phyloP scores from a whole-genome alignment of 2,888 invertebrate genomes.

The Gnatocerus cornutus region DNA sequence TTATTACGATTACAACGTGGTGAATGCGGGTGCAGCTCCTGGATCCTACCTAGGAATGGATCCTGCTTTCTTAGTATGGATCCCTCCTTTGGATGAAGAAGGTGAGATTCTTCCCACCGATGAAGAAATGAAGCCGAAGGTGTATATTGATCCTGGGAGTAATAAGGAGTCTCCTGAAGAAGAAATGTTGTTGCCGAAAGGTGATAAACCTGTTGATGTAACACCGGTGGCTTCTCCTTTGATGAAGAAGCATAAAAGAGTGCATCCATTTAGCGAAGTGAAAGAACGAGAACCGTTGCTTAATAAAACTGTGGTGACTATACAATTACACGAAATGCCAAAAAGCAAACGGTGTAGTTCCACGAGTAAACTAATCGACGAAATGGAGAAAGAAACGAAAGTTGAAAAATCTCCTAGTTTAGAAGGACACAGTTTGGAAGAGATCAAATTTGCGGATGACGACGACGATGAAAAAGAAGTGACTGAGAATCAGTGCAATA shows the following conservation, averaged over 20 bases:
- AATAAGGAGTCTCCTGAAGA: constrained; percentile 81
- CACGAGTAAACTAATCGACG: constrained; percentile 51
- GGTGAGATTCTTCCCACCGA: constrained; percentile 79
- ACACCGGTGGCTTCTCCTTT: constrained; percentile 58
- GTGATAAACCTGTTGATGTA: constrained; percentile 52
- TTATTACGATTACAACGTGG: constrained; percentile 92
- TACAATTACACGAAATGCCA: constrained; percentile 65
- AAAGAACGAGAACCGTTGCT: constrained; percentile 59
- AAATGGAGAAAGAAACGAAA: constrained; percentile 78
- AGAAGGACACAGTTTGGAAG: constrained; percentile 76
- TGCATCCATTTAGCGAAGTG: constrained; percentile 58
- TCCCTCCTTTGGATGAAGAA: constrained; percentile 83
- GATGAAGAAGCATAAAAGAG: constrained; percentile 56
- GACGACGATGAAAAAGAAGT: constrained; percentile 72
- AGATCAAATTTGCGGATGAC: constrained; percentile 83
- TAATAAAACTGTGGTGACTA: constrained; percentile 57
- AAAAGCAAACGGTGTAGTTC: constrained; percentile 50
- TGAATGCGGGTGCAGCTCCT: constrained; percentile 87
- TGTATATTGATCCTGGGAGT: constrained; percentile 76
- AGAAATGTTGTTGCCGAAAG: constrained; percentile 71
- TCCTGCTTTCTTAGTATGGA: constrained; percentile 91
- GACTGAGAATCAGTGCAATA: constrained; percentile 67
- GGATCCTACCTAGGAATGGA: constrained; percentile 93
- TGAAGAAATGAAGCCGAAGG: constrained; percentile 68
- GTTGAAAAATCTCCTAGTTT: constrained; percentile 79